Conservation (phyloP, 2,797 vertebrate genomes). For the Oophaga sylvatica region DNA sequence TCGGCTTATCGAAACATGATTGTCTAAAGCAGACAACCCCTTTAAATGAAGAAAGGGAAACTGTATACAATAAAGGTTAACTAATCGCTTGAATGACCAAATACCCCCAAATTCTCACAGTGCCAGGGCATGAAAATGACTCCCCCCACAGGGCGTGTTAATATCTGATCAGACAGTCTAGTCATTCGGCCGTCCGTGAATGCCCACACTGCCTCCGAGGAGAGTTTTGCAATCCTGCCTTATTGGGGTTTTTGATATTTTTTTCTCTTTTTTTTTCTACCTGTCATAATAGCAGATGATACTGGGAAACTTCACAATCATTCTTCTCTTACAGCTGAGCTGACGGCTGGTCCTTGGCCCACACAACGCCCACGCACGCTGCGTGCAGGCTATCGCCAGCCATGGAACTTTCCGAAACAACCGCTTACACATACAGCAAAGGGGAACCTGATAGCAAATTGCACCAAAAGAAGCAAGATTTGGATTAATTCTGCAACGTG, state of each 20-base stretch:
- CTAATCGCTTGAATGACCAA: too few relatives aligned
- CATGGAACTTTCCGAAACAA: neutral
- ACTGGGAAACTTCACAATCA: conserved; percentile 36
- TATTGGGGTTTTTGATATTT: neutral
- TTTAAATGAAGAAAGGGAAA: neutral
- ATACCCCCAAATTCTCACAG: neutral
- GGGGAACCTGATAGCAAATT: conserved; percentile 16
- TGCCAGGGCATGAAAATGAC: neutral
- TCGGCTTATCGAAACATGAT: neutral
- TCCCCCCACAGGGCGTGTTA: neutral
- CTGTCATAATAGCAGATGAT: conserved; percentile 47
- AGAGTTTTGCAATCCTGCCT: neutral
- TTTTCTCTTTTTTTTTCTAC: conserved; percentile 19
- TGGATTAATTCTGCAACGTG: neutral
- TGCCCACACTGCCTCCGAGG: neutral
- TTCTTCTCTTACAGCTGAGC: conserved; percentile 34
- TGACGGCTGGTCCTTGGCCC: conserved; percentile 5
- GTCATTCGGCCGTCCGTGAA: neutral
- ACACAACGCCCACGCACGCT: conserved; percentile 51
- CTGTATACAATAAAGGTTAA: too few relatives aligned
- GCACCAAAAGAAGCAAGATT: neutral
- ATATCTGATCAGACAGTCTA: neutral
- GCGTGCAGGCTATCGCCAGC: conserved; percentile 28
- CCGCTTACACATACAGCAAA: neutral
- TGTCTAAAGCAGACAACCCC: neutral